These are phyloP conservation scores for Hemiprocne comata DNA, from an alignment of 2,113 vertebrate genomes.

Conservation along the genomic window DNA sequence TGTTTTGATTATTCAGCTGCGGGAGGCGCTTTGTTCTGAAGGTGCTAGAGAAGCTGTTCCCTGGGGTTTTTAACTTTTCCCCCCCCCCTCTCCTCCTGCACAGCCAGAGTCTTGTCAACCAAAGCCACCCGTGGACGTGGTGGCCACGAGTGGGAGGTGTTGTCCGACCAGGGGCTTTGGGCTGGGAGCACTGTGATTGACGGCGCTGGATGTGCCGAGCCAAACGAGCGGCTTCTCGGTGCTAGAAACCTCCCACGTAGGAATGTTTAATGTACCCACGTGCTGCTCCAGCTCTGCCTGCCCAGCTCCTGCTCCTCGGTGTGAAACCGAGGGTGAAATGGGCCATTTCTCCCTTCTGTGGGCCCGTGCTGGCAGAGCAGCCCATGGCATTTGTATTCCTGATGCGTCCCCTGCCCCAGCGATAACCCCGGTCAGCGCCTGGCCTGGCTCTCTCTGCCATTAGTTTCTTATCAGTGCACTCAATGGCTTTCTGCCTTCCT, in stretches of 20 bases:
- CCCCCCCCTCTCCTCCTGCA: rapidly evolving
- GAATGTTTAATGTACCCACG: background rate
- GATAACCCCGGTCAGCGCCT: background rate
- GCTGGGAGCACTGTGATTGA: background rate
- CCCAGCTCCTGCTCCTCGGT: rapidly evolving
- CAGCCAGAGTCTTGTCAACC: background rate
- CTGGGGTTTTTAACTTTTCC: background rate
- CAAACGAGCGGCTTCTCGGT: background rate
- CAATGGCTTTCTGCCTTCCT: background rate
- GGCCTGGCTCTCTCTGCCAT: background rate
- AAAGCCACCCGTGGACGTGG: rapidly evolving
- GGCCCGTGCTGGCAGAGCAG: background rate
- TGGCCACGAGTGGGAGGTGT: background rate
- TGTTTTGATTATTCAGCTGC: background rate
- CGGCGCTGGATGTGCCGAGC: background rate
- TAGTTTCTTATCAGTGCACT: background rate
- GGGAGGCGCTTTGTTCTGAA: background rate
- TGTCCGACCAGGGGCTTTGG: background rate
- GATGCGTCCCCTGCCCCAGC: background rate
- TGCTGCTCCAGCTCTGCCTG: background rate
- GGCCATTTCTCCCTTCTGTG: background rate
- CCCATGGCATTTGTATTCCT: background rate
- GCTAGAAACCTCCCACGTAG: background rate
- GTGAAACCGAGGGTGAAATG: background rate
- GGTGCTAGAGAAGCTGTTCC: background rate